Percentiles rank a stretch among this genome's conserved stretches.
Conservation (phyloP, 2,113 vertebrate genomes). For the Paratilapia polleni region DNA sequence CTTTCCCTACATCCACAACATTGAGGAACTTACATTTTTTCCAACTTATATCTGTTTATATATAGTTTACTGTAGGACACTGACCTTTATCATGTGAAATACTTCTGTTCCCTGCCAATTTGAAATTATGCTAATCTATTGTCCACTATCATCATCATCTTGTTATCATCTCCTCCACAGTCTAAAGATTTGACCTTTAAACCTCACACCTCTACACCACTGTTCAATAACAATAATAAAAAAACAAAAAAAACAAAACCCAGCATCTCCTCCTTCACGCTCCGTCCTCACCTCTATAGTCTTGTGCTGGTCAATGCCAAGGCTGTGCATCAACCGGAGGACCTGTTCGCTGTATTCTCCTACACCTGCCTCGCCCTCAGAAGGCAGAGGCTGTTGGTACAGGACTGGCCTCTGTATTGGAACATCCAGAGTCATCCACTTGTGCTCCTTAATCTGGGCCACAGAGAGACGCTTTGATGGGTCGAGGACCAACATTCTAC, state of each 20-base stretch:
- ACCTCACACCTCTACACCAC: neutral
- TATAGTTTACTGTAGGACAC: neutral
- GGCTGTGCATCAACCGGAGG: conserved; percentile 95
- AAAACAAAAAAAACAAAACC: neutral
- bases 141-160: neutral
- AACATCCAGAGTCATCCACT: conserved; percentile 95
- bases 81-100: neutral
- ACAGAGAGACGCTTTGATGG: conserved; percentile 92
- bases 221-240: neutral
- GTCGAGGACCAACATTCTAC: conserved; percentile 96
- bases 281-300: conserved; percentile 90
- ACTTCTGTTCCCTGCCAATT: neutral
- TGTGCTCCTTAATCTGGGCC: conserved; percentile 97
- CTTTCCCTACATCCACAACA: neutral
- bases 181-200: conserved; percentile 5
- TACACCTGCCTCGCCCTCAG: conserved; percentile 84
- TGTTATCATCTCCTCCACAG: neutral
- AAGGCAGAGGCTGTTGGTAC: conserved; percentile 82
- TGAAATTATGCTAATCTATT: neutral
- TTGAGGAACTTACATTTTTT: neutral
- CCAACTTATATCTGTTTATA: neutral
- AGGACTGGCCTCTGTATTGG: conserved; percentile 89
- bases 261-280: neutral
- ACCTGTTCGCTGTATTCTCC: conserved; percentile 97
- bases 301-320: conserved; percentile 98